Conservation (phyloP, 2,113 vertebrate genomes). For the Eulemur rufifrons region DNA sequence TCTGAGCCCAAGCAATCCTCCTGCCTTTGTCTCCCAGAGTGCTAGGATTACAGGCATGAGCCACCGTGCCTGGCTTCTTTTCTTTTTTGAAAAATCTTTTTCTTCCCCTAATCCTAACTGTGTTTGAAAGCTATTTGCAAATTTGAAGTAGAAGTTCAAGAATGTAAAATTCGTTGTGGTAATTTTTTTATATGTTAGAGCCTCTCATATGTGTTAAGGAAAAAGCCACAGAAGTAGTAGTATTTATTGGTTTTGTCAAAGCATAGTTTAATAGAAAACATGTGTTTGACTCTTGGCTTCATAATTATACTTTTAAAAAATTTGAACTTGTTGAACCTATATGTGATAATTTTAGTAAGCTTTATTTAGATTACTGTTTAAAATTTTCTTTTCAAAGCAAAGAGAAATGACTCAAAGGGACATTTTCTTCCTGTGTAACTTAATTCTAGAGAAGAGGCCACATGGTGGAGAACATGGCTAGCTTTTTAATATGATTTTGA, state of each 20-base stretch:
- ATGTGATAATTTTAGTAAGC: slow-evolving; percentile 22
- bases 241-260: slow-evolving; percentile 1
- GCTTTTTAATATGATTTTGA: slow-evolving; percentile 17
- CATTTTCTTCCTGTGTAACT: not conserved
- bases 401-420: not conserved
- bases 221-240: not conserved
- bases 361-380: slow-evolving; percentile 46
- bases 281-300: not conserved
- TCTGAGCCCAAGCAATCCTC: not conserved
- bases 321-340: not conserved
- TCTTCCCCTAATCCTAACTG: not conserved
- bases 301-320: slow-evolving; percentile 28
- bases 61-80: not conserved
- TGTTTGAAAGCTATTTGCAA: not conserved
- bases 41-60: not conserved
- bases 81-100: not conserved
- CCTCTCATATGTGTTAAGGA: not conserved
- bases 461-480: not conserved
- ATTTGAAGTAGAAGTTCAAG: slow-evolving; percentile 20
- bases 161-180: not conserved
- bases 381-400: slow-evolving; percentile 30
- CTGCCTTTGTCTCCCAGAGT: not conserved
- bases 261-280: slow-evolving; percentile 22
- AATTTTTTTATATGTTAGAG: slow-evolving; percentile 9
- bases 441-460: not conserved